Evolutionary conservation across 1,140 invertebrate genomes (phyloP).

Genomic region (Proctacanthus coquilletti): DNA sequence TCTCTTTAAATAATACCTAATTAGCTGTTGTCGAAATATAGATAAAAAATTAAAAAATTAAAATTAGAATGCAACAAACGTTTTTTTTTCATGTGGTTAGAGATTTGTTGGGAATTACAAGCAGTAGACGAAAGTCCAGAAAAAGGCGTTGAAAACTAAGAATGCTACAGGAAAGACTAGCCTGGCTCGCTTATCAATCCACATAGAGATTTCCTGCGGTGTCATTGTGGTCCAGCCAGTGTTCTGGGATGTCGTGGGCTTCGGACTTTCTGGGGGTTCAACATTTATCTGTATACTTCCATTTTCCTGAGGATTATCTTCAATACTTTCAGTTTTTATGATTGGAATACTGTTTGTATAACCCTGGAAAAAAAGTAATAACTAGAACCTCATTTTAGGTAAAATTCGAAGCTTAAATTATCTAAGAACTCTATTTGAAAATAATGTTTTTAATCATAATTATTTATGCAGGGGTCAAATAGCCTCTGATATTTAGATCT

Average conservation of each 20-base stretch:
- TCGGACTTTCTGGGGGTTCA: slow-evolving; percentile 2
- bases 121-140: slow-evolving; percentile 61
- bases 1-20: too few relatives aligned
- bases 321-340: slow-evolving; percentile 17
- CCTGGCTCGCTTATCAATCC: slow-evolving; percentile 63
- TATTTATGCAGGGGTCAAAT: too few relatives aligned
- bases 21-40: too few relatives aligned
- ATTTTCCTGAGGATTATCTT: slow-evolving; percentile 8
- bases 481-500: too few relatives aligned
- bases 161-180: slow-evolving; percentile 63
- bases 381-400: slow-evolving; percentile 2
- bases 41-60: too few relatives aligned
- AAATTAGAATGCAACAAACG: too few relatives aligned
- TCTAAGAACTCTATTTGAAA: too few relatives aligned
- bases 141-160: slow-evolving; percentile 66
- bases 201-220: slow-evolving; percentile 69
- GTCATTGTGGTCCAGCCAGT: slow-evolving; percentile 64
- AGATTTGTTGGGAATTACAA: too few relatives aligned
- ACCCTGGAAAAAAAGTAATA: slow-evolving; percentile 14
- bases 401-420: too few relatives aligned
- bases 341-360: slow-evolving; percentile 16
- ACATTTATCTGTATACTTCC: slow-evolving; percentile 4
- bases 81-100: too few relatives aligned
- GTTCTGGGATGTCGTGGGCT: slow-evolving; percentile 8
- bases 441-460: too few relatives aligned